Evolutionary conservation across 1,140 invertebrate genomes (phyloP), one percentile per base, ranked within the genome.

Genomic region (Probaryconus sp.): DNA sequence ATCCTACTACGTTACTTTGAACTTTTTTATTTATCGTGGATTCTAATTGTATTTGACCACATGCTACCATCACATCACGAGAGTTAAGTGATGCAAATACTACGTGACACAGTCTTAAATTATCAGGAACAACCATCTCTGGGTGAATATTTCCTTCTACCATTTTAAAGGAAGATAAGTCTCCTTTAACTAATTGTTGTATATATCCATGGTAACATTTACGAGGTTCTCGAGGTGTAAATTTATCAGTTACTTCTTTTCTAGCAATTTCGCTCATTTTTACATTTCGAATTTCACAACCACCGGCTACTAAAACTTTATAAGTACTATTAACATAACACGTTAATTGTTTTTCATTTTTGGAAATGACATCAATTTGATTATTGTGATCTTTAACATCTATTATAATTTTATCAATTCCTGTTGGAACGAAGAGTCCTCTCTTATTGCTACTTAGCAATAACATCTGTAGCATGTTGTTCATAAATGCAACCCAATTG

Each of bases 401-500:
- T 35, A 98, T 95, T 3, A 91, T 89, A 0, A 98, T 77, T 60
- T 92, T 93, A 37, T 92, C 89, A 21, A 98, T 95, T 69, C 92
- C 91, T 0, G 95, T 97, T 1, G 97, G 97, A 0, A 98, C 91
- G 77, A 92, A 92, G 0, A 98, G 89, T 11, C 91, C 89, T 61
- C 94, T 85, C 0, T 92, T 92, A 71, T 95, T 93, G n/a, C 90
- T 86, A 17, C 90, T 90, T 0, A 98, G 78, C 38, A 98, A 92
- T 67, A 93, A 91, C 65, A 97, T 91, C 83, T 98, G 97, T 10
- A 98, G 85, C 92, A 98, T 94, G 10, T 93, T 96, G 83, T 98
- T 97, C 90, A 98, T 92, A 83, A 97, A 98, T 0, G 95, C 91
- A 0, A 97, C 92, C 95, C 95, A 98, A 83, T 97, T 97, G 74